Evolutionary conservation across 1,140 invertebrate genomes (phyloP).

Genomic region (Drosophila tani): DNA sequence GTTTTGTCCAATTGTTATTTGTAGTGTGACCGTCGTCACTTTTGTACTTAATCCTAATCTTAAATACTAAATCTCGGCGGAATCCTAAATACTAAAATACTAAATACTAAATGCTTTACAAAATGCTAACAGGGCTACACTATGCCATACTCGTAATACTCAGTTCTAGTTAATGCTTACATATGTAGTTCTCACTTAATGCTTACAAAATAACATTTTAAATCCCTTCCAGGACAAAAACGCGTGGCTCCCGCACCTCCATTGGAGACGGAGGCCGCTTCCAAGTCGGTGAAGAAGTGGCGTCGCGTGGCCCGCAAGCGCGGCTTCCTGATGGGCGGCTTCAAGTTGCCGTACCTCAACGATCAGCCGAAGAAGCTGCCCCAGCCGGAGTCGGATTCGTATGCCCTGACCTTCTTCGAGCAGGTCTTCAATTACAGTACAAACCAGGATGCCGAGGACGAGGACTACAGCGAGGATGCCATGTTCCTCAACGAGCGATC

Average conservation of each 20-base stretch:
- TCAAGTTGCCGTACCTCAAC: conserved; percentile 59
- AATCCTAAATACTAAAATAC: too few species aligned
- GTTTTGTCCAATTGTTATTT: too few species aligned
- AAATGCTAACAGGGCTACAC: too few species aligned
- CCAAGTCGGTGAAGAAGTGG: conserved; percentile 66
- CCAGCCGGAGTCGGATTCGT: conserved; percentile 63
- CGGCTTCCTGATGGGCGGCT: conserved; percentile 64
- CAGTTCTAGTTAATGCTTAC: too few species aligned
- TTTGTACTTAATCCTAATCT: too few species aligned
- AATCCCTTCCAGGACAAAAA: conserved; percentile 41
- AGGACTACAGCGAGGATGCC: conserved; percentile 51
- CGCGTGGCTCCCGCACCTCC: conserved; percentile 27
- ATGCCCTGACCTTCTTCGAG: conserved; percentile 69
- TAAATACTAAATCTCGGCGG: too few species aligned
- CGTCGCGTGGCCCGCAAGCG: conserved; percentile 63
- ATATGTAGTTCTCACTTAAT: too few species aligned
- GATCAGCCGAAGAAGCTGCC: conserved; percentile 46
- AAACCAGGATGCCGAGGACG: conserved; percentile 58
- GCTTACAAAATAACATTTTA: too few species aligned
- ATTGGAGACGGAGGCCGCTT: conserved; percentile 4
- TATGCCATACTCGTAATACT: too few species aligned
- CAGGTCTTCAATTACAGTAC: conserved; percentile 67
- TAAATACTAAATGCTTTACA: too few species aligned
- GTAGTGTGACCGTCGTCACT: too few species aligned
- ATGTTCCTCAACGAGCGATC: conserved; percentile 41